A percentile compares a stretch with the other conserved stretches of the same genome.
These are phyloP conservation scores for Branchinecta lindahli DNA, from an alignment of 1,140 invertebrate genomes.

Conservation along the genomic window DNA sequence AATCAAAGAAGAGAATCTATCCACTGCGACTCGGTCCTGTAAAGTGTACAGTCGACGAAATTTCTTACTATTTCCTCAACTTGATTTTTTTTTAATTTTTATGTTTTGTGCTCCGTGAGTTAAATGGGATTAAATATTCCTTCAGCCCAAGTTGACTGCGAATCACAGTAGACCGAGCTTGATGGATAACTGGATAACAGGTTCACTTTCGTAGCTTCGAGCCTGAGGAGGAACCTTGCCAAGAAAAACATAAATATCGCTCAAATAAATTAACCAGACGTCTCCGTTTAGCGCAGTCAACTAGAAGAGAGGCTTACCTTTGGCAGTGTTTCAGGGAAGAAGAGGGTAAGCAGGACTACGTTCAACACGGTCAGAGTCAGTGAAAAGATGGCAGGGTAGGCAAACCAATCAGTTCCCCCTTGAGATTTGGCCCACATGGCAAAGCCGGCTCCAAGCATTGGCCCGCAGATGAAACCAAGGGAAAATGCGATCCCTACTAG, in stretches of 20 bases:
- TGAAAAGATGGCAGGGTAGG: slow-evolving; percentile 70
- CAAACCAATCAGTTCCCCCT: slow-evolving; percentile 48
- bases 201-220: background rate
- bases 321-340: slow-evolving; percentile 71
- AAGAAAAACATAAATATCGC: slow-evolving; percentile 9
- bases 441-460: slow-evolving; percentile 83
- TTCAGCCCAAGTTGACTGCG: too few species aligned
- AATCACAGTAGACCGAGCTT: too few species aligned
- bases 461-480: slow-evolving; percentile 88
- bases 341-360: slow-evolving; percentile 55
- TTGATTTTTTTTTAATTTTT: too few species aligned
- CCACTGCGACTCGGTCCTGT: too few species aligned
- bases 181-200: slow-evolving; percentile 14
- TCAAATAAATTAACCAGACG: too few species aligned
- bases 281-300: slow-evolving; percentile 23
- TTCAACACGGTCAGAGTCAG: slow-evolving; percentile 58
- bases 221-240: too few species aligned
- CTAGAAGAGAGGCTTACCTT: slow-evolving; percentile 37
- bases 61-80: too few species aligned
- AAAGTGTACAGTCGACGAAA: too few species aligned
- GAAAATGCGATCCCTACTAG: slow-evolving; percentile 94
- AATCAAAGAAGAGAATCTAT: too few species aligned
- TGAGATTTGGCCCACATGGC: slow-evolving; percentile 45
- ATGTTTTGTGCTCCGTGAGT: too few species aligned
- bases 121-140: too few species aligned